Evolutionary conservation across 2,888 invertebrate genomes (phyloP).

Genomic region (Dynastes grantii): DNA sequence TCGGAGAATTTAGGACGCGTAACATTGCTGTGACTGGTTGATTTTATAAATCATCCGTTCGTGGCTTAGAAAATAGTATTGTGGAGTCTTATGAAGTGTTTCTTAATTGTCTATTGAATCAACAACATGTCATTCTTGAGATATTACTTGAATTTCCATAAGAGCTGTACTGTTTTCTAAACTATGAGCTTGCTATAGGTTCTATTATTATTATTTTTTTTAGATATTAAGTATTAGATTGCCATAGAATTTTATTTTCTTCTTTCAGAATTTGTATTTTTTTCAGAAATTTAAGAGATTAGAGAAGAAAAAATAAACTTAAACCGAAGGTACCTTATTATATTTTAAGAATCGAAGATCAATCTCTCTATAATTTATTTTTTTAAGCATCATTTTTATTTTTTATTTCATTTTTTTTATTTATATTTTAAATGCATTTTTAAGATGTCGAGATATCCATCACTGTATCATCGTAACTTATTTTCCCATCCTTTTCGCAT

Average conservation of each 20-base stretch:
- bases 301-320: conserved; percentile 4
- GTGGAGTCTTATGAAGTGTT: no score
- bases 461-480: not conserved
- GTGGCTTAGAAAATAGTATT: not conserved
- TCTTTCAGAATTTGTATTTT: not conserved
- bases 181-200: not conserved
- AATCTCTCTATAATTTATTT: conserved; percentile 8
- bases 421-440: not conserved
- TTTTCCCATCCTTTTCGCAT: not conserved
- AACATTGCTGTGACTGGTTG: conserved; percentile 68
- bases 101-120: not conserved
- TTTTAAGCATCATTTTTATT: not conserved
- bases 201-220: not conserved
- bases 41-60: not conserved
- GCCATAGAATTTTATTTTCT: not conserved
- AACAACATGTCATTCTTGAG: no score
- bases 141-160: no score
- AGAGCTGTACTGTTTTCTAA: no score
- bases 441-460: not conserved
- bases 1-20: conserved; percentile 76
- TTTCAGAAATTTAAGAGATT: not conserved
- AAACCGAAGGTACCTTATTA: conserved; percentile 18
- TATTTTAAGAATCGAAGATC: not conserved
- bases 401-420: conserved; percentile 1
- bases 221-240: not conserved